Conservation (phyloP, 2,888 invertebrate genomes). For the Pristionchus fissidentatus region DNA sequence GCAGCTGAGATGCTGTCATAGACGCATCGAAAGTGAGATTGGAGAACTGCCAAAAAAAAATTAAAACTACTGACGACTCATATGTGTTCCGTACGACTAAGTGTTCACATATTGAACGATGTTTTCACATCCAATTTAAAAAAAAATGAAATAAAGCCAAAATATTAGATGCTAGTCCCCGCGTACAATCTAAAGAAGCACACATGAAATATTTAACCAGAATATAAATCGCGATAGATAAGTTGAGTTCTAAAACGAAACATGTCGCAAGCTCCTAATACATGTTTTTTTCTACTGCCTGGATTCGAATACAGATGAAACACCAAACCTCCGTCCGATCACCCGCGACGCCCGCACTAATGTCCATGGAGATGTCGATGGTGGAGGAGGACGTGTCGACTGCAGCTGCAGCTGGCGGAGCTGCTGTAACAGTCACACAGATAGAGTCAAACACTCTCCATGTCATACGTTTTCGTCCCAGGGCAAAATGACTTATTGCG, state of each 20-base stretch:
- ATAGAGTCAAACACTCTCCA: too few relatives aligned
- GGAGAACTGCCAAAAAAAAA: constrained; percentile 9
- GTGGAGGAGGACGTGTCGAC: background rate
- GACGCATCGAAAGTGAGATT: constrained; percentile 53
- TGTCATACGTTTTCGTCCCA: too few relatives aligned
- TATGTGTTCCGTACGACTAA: too few relatives aligned
- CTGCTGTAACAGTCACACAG: background rate
- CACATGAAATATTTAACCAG: too few relatives aligned
- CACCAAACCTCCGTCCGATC: background rate
- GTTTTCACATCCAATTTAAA: background rate
- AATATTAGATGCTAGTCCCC: background rate
- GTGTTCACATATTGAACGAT: too few relatives aligned
- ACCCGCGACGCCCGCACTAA: background rate
- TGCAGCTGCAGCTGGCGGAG: background rate
- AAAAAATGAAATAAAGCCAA: too few relatives aligned
- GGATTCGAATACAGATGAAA: constrained; percentile 5
- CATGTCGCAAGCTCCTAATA: too few relatives aligned
- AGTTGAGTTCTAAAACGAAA: too few relatives aligned
- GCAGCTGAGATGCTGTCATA: constrained; percentile 52
- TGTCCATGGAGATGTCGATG: background rate
- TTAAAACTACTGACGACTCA: too few relatives aligned
- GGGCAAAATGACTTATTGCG: too few relatives aligned
- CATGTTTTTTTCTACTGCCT: too few relatives aligned
- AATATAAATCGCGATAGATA: too few relatives aligned
- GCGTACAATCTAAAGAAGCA: background rate